Evolutionary conservation across 2,888 invertebrate genomes (phyloP), one percentile per base, ranked within the genome.

Genomic region (Eupeodes latifasciatus): DNA sequence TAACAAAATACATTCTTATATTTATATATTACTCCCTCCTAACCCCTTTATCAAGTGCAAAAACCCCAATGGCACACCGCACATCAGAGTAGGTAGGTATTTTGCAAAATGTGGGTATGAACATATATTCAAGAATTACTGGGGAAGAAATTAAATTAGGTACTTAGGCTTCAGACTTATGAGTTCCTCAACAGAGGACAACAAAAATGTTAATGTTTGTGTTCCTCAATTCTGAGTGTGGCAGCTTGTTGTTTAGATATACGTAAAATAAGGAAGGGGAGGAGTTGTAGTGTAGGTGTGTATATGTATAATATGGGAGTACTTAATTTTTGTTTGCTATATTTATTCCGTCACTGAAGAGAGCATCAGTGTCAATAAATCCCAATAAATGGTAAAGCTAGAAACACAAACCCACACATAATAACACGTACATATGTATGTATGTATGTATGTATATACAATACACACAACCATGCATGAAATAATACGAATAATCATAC

Each of bases 141-240:
- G 66, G 27, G 47, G 79, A 80, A 82, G 86, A 80, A 87, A 83
- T 87, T 87, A 87, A 87, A 87, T 87, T 87, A 87, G 86, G 83
- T 75, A 86, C 86, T 86, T 86, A 75, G 75, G 82, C 86, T 75
- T 82, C 86, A 86, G 76, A 86, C 64, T 86, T 86, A 86, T 82
- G 82, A 82, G 86, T 79, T 85, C 76, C 80, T 85, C 66, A 80
- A 76, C 57, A 44, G 61, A 51, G 47, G 59, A 67, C 67, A 67
- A 36, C 53, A 51, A 79, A 67, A 64, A 67, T 71, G 69, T 67
- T 75, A 79, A 69, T 74, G 74, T 67, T 44, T 61, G 62, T 64
- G 40, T 49, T 19, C 27, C 14, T 67, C 27, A 34, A 49, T 36
- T 61, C 9, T 47, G 27, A 67, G 66, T 49, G 69, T 64, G 69